Percentiles rank a stretch among this genome's conserved stretches.
Evolutionary conservation across 2,888 invertebrate genomes (phyloP).

Genomic region (Villa cingulata): DNA sequence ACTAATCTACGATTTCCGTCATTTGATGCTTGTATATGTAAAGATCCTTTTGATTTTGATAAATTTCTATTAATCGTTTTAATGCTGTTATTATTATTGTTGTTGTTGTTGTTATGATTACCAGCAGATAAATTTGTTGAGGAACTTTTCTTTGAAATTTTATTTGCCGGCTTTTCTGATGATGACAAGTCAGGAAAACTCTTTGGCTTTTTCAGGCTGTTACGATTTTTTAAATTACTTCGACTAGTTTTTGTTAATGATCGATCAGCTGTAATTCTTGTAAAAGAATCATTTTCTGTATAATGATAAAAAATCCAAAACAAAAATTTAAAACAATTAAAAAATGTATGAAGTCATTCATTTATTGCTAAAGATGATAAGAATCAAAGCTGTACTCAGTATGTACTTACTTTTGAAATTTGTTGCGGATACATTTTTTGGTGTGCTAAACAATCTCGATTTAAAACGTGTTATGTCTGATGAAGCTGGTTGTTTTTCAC

Average conservation of each 20-base stretch:
- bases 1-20: neutral
- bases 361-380: too few species aligned
- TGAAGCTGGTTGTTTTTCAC: conserved; percentile 3
- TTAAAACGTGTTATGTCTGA: conserved; percentile 1
- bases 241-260: conserved; percentile 1
- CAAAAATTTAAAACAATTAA: neutral
- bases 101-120: neutral
- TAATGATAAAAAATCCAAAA: neutral
- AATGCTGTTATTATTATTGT: conserved; percentile 6
- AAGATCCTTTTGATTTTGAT: neutral
- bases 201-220: conserved; percentile 9
- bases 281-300: conserved; percentile 3
- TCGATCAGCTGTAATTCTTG: neutral
- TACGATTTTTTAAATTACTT: conserved; percentile 4
- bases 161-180: too few species aligned
- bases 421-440: neutral
- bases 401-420: neutral
- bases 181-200: conserved; percentile 6
- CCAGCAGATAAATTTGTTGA: neutral
- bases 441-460: neutral
- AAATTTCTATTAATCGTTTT: conserved; percentile 6
- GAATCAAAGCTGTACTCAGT: too few species aligned
- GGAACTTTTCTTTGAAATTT: neutral
- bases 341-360: too few species aligned
- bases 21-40: neutral